Conservation (phyloP, 2,113 vertebrate species). For the Oncorhynchus kisutch region DNA sequence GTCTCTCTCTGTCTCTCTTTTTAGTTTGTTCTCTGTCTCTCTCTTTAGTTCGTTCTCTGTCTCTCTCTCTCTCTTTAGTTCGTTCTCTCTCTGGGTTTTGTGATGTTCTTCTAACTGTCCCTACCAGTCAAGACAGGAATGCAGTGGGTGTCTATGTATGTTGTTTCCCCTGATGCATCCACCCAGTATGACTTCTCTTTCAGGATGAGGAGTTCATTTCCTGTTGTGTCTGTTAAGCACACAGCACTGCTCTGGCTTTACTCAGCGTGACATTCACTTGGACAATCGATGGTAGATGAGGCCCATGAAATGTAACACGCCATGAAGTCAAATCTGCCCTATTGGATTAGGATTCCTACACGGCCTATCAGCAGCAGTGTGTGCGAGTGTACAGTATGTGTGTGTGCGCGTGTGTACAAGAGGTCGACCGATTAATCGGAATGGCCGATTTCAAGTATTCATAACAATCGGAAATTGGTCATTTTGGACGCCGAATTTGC, state of each 20-base stretch:
- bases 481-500: too few species aligned
- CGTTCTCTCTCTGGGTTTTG: neutral
- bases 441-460: too few species aligned
- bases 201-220: neutral
- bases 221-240: constrained; percentile 8
- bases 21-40: too few species aligned
- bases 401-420: neutral
- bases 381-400: neutral
- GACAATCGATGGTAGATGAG: constrained; percentile 10
- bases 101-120: constrained; percentile 11
- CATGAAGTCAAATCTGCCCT: neutral
- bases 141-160: neutral
- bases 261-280: constrained; percentile 17
- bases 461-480: too few species aligned
- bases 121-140: neutral
- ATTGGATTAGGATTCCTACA: neutral
- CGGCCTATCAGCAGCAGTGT: constrained; percentile 1
- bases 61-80: neutral
- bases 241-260: constrained; percentile 16
- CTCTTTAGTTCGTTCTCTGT: too few species aligned
- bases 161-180: neutral
- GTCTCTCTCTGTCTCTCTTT: too few species aligned
- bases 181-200: constrained; percentile 35
- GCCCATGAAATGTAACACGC: constrained; percentile 5
- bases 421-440: too few species aligned